phyloP scores from a whole-genome alignment of 53 echinoderm and acorn worm genomes.

The Crossaster papposus region DNA sequence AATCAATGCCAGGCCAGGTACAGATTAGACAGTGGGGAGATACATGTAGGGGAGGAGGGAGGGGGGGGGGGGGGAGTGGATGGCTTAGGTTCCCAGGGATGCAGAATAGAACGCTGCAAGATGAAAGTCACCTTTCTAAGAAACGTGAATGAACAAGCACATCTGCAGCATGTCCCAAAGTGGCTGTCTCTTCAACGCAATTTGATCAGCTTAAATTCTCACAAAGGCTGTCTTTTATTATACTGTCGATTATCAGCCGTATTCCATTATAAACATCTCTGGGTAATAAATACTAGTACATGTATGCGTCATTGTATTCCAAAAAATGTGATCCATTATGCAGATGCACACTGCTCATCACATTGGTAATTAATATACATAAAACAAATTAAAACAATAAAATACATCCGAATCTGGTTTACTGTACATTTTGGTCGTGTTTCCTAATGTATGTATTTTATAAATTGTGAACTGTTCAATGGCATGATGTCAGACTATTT shows the following conservation, averaged over 20 bases:
- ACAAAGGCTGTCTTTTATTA: background rate
- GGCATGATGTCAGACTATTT: too few relatives aligned
- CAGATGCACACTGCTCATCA: too few relatives aligned
- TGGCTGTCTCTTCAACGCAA: background rate
- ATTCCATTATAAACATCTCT: background rate
- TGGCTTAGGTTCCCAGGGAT: background rate
- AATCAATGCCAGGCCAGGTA: background rate
- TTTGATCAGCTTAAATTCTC: background rate
- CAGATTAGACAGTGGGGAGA: background rate
- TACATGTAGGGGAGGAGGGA: background rate
- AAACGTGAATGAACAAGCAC: background rate
- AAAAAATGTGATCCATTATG: too few relatives aligned
- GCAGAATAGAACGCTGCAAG: background rate
- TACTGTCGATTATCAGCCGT: background rate
- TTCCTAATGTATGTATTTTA: too few relatives aligned
- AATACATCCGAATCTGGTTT: too few relatives aligned
- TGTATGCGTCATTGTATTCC: too few relatives aligned
- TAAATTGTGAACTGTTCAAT: too few relatives aligned
- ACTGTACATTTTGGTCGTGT: too few relatives aligned
- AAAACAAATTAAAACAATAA: too few relatives aligned
- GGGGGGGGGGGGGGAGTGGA: background rate
- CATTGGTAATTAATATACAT: too few relatives aligned
- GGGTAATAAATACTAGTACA: background rate
- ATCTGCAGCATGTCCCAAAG: background rate
- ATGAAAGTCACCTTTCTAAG: background rate